Base-by-base conservation (phyloP, 1,140 invertebrate species). In the Dendroctonus ponderosae region DNA sequence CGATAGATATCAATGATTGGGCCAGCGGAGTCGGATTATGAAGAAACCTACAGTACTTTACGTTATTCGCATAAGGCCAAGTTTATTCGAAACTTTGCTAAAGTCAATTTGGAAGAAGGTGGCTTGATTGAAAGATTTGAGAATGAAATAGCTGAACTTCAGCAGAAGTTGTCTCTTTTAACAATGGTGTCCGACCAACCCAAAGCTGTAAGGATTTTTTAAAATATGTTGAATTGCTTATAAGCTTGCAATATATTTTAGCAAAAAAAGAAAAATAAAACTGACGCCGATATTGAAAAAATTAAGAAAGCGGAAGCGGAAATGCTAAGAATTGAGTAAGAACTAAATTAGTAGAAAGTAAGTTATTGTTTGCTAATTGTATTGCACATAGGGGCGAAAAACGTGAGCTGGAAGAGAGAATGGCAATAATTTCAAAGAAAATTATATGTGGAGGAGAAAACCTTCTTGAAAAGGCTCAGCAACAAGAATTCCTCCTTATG, bases 391-490 rank as follows among this genome's bases (percentile, higher is more conserved):
- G 72, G 39, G 50, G 66, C 79, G 91, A 87, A 79, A 91, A 87
- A 80, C 89, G 85, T 74, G 87, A 85, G 71, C 78, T 99, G 6
- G 86, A 90, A 66, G 87, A 94, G 66, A 96, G 97, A 78, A 85
- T 99, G 60, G 85, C 90, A 68, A 89, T 89, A 15, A 85, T 99
- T 52, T 94, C 99, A 79, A 94, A 93, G 62, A 96, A 97, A 78
- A 96, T 99, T 57, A 85, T 99, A 15, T 92, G 99, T 7, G 98
- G 98, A 1, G 98, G 97, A 6, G 97, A 98, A 81, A 99, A 99
- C 83, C 84, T 99, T 7, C 83, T 99, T 62, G 96, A 99, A 78
- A 99, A 98, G 78, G 96, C 96, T 0, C 94, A 99, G 79, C 96
- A 99, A 76, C 93, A 98, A 71, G 84, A 88, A 63, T 78, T 79